Evolutionary conservation across 2,888 invertebrate genomes (phyloP).

Genomic region (Gortyna flavago): DNA sequence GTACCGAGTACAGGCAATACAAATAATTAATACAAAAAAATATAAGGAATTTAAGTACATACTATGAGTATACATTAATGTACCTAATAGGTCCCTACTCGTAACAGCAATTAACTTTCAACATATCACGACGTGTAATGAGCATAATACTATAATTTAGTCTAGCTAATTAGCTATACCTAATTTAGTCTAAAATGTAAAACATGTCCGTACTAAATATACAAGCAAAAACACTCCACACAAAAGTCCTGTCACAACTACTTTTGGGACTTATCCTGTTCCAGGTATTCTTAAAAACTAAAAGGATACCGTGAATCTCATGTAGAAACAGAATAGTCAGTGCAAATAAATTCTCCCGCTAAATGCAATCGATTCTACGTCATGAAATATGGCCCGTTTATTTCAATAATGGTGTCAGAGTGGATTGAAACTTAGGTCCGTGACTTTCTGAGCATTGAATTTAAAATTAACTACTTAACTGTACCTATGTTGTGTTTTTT

Average conservation of each 20-base stretch:
- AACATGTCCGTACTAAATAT: constrained; percentile 6
- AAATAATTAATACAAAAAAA: neutral
- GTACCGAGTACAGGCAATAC: neutral
- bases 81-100: neutral
- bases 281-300: constrained; percentile 25
- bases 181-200: constrained; percentile 17
- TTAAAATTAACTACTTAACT: neutral
- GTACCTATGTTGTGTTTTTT: neutral
- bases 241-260: constrained; percentile 25
- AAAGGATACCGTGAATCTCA: constrained; percentile 24
- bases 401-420: constrained; percentile 64
- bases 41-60: neutral
- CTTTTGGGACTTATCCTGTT: constrained; percentile 15
- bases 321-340: neutral
- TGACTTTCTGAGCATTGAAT: constrained; percentile 14
- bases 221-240: constrained; percentile 42
- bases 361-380: constrained; percentile 64
- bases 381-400: constrained; percentile 66
- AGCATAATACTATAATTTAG: neutral
- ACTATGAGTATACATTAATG: neutral
- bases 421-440: constrained; percentile 51
- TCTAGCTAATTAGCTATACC: too few relatives aligned
- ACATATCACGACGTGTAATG: neutral
- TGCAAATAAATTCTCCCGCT: constrained; percentile 55
- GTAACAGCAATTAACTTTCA: neutral